Conservation (phyloP, 1,140 invertebrate genomes). For the Zaprionus taronus region DNA sequence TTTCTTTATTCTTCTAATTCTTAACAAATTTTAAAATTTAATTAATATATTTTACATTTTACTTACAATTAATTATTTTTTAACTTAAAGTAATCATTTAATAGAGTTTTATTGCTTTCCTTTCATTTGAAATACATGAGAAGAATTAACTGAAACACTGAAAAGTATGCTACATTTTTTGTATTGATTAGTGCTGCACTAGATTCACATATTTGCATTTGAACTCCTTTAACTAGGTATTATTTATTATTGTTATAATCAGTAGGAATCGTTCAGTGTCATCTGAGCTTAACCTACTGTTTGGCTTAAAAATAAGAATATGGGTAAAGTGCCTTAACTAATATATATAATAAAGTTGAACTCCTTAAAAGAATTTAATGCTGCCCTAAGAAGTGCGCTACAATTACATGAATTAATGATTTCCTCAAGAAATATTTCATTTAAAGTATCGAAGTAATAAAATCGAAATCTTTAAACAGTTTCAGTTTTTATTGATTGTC, state of each 20-base stretch:
- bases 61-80: not conserved
- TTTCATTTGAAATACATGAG: not conserved
- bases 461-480: not conserved
- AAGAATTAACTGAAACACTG: not conserved
- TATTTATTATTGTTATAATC: too few species aligned
- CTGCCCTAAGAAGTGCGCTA: not conserved
- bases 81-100: not conserved
- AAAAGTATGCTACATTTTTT: not conserved
- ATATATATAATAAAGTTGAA: too few species aligned
- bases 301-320: too few species aligned
- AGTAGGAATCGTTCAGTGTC: too few species aligned
- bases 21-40: too few species aligned
- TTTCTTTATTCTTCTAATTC: too few species aligned
- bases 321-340: too few species aligned
- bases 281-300: too few species aligned
- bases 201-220: not conserved
- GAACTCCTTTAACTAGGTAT: too few species aligned
- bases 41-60: not conserved
- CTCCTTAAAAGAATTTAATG: too few species aligned
- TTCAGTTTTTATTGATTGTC: not conserved
- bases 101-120: not conserved
- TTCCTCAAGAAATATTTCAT: not conserved
- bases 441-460: not conserved
- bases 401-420: not conserved
- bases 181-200: not conserved